Percentiles rank a stretch among this genome's conserved stretches.
phyloP scores from a whole-genome alignment of 2,888 invertebrate genomes.

The Tenthredo amoena region DNA sequence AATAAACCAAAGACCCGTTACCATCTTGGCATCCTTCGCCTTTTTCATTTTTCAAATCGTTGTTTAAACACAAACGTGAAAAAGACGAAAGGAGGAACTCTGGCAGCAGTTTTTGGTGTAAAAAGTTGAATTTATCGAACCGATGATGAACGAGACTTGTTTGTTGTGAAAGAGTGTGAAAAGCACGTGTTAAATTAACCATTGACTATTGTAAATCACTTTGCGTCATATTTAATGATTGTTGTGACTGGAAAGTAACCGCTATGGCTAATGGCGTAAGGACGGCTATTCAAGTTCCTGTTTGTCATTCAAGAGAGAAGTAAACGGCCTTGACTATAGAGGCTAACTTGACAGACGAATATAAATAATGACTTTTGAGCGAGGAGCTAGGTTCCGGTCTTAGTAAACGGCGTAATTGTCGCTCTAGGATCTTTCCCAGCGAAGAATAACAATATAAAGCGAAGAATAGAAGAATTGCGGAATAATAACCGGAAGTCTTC shows the following conservation, averaged over 20 bases:
- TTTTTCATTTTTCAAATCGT: background rate
- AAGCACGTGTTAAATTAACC: background rate
- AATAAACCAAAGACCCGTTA: background rate
- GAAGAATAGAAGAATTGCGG: background rate
- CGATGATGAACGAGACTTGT: background rate
- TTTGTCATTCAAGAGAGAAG: slow-evolving; percentile 38
- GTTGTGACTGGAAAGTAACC: slow-evolving; percentile 44
- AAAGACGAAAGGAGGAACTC: too few species aligned
- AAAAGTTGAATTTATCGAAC: too few species aligned
- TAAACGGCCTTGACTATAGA: slow-evolving; percentile 31
- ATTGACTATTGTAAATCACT: slow-evolving; percentile 32
- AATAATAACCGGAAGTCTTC: background rate
- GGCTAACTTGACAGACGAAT: background rate
- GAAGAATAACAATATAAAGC: background rate
- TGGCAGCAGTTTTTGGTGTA: too few species aligned
- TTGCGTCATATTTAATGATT: slow-evolving; percentile 48
- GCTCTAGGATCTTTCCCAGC: background rate
- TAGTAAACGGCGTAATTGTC: background rate
- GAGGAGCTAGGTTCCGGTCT: background rate
- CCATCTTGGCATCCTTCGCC: background rate
- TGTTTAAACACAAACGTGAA: too few species aligned
- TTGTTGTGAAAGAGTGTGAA: background rate
- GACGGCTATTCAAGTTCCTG: background rate
- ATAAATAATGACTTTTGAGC: slow-evolving; percentile 14
- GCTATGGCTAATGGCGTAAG: slow-evolving; percentile 36